These are phyloP conservation scores for Hyalella azteca DNA, from an alignment of 2,888 invertebrate genomes.

Conservation along the genomic window DNA sequence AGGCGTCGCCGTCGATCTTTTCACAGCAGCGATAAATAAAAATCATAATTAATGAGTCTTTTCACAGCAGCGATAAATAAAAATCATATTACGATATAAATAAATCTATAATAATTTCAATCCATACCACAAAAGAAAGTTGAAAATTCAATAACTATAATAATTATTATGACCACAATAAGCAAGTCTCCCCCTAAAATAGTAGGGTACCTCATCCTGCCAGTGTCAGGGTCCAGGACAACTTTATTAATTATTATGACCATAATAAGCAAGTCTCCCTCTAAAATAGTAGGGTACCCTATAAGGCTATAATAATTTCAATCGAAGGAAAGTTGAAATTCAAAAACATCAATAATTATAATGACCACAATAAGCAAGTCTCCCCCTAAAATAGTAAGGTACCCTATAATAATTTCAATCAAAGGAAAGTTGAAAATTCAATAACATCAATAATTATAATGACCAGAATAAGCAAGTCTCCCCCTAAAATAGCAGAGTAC, in stretches of 20 bases:
- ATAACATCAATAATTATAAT: background rate
- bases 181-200: background rate
- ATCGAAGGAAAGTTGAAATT: background rate
- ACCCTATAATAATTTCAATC: background rate
- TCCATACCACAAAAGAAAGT: too few relatives aligned
- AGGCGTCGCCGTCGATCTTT: constrained; percentile 77
- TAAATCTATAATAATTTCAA: too few relatives aligned
- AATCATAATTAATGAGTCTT: too few relatives aligned
- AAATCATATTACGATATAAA: too few relatives aligned
- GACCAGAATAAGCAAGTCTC: background rate
- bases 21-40: too few relatives aligned
- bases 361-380: background rate
- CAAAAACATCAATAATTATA: background rate
- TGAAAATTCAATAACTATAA: too few relatives aligned
- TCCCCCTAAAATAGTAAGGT: background rate
- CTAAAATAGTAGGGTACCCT: background rate
- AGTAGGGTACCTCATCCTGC: background rate
- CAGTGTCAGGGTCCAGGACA: too few relatives aligned
- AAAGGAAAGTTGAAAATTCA: background rate
- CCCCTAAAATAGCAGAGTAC: constrained; percentile 65
- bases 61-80: too few relatives aligned
- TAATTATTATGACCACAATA: background rate
- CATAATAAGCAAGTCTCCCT: too few relatives aligned
- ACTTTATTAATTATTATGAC: background rate
- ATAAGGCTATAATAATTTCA: background rate